phyloP scores from a whole-genome alignment of 2,113 vertebrate species.

The Pelecanus crispus region DNA sequence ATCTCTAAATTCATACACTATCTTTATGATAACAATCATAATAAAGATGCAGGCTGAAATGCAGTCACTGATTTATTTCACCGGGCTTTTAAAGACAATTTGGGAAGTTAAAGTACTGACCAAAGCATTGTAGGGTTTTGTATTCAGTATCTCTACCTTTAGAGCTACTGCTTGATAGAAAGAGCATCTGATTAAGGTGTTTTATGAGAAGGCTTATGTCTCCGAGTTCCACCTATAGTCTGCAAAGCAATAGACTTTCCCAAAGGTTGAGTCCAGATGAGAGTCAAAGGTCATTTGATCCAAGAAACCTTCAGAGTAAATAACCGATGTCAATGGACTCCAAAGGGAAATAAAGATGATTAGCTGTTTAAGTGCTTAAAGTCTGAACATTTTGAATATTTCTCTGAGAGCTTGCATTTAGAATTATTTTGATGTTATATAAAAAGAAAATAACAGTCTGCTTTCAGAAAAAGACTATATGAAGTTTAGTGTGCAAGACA shows the following conservation, averaged over 20 bases:
- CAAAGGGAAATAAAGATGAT: background rate
- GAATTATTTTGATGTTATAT: background rate
- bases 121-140: background rate
- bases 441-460: background rate
- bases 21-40: background rate
- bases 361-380: background rate
- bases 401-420: background rate
- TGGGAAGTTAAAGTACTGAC: background rate
- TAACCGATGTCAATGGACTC: background rate
- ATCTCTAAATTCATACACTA: background rate
- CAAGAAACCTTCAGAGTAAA: background rate
- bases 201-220: background rate
- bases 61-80: background rate
- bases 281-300: background rate
- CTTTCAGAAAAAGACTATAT: background rate
- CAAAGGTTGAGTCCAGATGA: background rate
- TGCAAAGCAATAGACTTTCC: background rate
- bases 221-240: background rate
- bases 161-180: background rate
- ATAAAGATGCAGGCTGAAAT: background rate
- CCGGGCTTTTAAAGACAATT: background rate
- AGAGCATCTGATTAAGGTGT: background rate
- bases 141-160: background rate
- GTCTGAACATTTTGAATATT: background rate
- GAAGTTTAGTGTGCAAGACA: background rate